Evolutionary conservation across 2,113 vertebrate genomes (phyloP).

Genomic region (Mionectes macconnelli): DNA sequence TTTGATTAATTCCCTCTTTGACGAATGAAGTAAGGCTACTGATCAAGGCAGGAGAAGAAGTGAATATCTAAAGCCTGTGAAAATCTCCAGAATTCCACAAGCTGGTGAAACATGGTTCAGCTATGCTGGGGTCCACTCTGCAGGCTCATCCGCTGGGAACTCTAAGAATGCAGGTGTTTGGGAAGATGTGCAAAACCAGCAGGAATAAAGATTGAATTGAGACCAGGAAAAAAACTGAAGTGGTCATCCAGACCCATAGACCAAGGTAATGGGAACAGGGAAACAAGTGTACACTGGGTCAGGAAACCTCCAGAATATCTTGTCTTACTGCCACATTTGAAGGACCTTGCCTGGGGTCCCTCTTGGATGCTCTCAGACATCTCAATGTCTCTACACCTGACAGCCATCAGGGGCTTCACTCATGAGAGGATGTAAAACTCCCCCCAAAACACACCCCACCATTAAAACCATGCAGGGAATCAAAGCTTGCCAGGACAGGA

Average conservation of each 20-base stretch:
- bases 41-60: not conserved
- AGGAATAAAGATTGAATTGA: not conserved
- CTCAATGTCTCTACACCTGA: not conserved
- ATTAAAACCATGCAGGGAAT: not conserved
- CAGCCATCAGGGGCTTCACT: not conserved
- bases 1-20: slow-evolving; percentile 21
- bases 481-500: not conserved
- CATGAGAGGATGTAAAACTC: not conserved
- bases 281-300: not conserved
- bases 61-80: not conserved
- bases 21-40: not conserved
- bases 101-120: not conserved
- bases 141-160: not conserved
- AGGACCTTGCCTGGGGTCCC: not conserved
- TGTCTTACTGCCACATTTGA: not conserved
- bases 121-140: not conserved
- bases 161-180: not conserved
- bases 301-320: not conserved
- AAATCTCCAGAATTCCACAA: not conserved
- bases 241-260: not conserved
- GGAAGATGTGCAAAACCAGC: not conserved
- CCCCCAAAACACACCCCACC: not conserved
- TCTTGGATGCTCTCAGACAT: not conserved
- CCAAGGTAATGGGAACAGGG: fast-evolving
- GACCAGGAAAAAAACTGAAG: not conserved